These are phyloP conservation scores for Drosophila biarmipes DNA, from an alignment of 1,140 invertebrate species.

Conservation along the genomic window DNA sequence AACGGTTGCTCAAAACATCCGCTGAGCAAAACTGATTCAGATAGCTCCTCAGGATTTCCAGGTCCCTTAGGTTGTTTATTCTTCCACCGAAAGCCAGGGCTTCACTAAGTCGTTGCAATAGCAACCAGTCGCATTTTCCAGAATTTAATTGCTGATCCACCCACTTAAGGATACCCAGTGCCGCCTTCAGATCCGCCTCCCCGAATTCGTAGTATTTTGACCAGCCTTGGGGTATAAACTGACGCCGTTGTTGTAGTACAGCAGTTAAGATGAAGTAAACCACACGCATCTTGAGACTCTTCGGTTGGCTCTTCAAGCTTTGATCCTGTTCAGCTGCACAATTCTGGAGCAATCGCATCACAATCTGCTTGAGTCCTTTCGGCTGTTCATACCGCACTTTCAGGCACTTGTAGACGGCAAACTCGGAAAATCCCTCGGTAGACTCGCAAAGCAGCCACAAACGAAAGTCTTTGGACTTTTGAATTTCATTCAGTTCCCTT, in stretches of 20 bases:
- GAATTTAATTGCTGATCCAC: slow-evolving; percentile 84
- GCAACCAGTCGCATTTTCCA: slow-evolving; percentile 88
- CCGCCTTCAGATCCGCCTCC: slow-evolving; percentile 92
- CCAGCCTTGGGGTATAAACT: slow-evolving; percentile 93
- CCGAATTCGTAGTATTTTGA: slow-evolving; percentile 96
- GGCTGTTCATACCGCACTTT: slow-evolving; percentile 95
- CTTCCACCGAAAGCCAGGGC: slow-evolving; percentile 95
- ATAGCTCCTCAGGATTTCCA: slow-evolving; percentile 90
- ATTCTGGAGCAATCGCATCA: slow-evolving; percentile 85
- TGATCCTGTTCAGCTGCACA: slow-evolving; percentile 55
- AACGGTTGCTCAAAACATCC: slow-evolving; percentile 86
- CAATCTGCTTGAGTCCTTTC: slow-evolving; percentile 87
- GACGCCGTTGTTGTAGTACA: slow-evolving; percentile 93
- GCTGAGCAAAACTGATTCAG: slow-evolving; percentile 90
- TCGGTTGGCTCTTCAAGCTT: slow-evolving; percentile 58
- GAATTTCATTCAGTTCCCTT: slow-evolving; percentile 88
- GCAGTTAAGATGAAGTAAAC: slow-evolving; percentile 87
- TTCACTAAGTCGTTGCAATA: slow-evolving; percentile 92
- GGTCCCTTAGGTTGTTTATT: slow-evolving; percentile 93
- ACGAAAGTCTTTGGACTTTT: slow-evolving; percentile 88
- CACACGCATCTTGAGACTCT: slow-evolving; percentile 79
- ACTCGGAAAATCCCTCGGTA: slow-evolving; percentile 64
- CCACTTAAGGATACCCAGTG: slow-evolving; percentile 89
- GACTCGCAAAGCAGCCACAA: slow-evolving; percentile 90
- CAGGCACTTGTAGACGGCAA: slow-evolving; percentile 84